phyloP scores from a whole-genome alignment of 2,113 vertebrate species.

The Tupaia tana region DNA sequence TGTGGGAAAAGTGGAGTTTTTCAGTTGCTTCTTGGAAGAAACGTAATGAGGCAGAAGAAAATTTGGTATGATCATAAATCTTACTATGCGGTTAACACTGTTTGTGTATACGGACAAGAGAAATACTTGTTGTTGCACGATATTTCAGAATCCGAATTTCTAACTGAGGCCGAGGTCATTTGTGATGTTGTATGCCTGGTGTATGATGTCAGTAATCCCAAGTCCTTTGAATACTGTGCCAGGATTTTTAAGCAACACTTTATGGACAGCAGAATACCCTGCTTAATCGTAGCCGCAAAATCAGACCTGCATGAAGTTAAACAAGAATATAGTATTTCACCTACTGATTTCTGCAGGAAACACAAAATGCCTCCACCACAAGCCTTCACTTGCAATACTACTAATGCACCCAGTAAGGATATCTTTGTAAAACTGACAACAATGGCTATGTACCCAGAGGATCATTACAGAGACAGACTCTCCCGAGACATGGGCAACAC shows the following conservation, averaged over 20 bases:
- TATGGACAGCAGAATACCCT: conserved; percentile 97
- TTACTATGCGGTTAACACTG: conserved; percentile 96
- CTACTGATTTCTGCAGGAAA: conserved; percentile 96
- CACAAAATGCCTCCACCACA: conserved; percentile 99
- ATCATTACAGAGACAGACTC: conserved; percentile 82
- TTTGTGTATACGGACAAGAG: conserved; percentile 98
- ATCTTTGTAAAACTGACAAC: conserved; percentile 98
- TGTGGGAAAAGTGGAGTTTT: conserved; percentile 97
- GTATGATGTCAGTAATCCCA: conserved; percentile 95
- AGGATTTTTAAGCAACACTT: conserved; percentile 99
- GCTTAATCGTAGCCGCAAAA: conserved; percentile 95
- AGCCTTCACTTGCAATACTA: conserved; percentile 94
- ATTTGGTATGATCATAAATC: conserved; percentile 97
- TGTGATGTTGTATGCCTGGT: conserved; percentile 97
- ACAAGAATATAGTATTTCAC: conserved; percentile 94
- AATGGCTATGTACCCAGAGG: conserved; percentile 97
- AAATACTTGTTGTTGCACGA: conserved; percentile 98
- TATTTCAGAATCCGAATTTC: conserved; percentile 94
- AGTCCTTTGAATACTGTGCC: conserved; percentile 97
- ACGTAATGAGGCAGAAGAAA: conserved; percentile 90
- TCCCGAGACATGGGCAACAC: conserved; percentile 76
- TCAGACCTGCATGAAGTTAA: conserved; percentile 97
- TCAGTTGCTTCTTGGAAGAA: conserved; percentile 95
- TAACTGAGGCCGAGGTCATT: conserved; percentile 92
- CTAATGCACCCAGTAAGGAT: conserved; percentile 93